Evolutionary conservation across 2,888 invertebrate genomes (phyloP).

Genomic region (Masnerella sp.): DNA sequence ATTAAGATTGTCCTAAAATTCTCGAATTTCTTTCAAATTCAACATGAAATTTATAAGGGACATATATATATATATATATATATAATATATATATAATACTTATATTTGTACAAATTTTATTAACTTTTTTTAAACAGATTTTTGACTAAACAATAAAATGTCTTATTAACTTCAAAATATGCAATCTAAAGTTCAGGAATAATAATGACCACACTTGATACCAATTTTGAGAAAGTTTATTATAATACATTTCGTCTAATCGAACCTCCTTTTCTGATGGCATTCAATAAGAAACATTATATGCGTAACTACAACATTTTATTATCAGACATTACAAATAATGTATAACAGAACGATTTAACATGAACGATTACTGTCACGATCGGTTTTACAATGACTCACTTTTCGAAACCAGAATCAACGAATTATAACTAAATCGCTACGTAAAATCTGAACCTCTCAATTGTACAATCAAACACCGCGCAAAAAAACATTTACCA

Average conservation of each 20-base stretch:
- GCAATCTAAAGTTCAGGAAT: no score
- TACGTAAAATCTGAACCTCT: conserved; percentile 24
- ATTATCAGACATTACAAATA: conserved; percentile 57
- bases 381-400: conserved; percentile 25
- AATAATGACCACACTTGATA: conserved; percentile 30
- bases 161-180: no score
- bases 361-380: conserved; percentile 37
- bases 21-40: no score
- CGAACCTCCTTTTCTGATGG: conserved; percentile 46
- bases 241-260: conserved; percentile 54
- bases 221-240: conserved; percentile 60
- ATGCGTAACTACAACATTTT: conserved; percentile 59
- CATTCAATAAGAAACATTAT: conserved; percentile 53
- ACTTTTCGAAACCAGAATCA: conserved; percentile 12
- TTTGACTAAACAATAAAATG: no score
- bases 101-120: no score
- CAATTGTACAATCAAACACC: neutral
- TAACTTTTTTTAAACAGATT: no score
- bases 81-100: no score
- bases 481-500: neutral
- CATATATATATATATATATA: no score
- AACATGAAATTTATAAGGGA: no score
- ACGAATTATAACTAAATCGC: neutral
- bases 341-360: conserved; percentile 50
- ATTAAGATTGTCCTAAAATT: no score